These are phyloP conservation scores for Trimorus sp. DNA, from an alignment of 2,888 invertebrate genomes.

Conservation along the genomic window DNA sequence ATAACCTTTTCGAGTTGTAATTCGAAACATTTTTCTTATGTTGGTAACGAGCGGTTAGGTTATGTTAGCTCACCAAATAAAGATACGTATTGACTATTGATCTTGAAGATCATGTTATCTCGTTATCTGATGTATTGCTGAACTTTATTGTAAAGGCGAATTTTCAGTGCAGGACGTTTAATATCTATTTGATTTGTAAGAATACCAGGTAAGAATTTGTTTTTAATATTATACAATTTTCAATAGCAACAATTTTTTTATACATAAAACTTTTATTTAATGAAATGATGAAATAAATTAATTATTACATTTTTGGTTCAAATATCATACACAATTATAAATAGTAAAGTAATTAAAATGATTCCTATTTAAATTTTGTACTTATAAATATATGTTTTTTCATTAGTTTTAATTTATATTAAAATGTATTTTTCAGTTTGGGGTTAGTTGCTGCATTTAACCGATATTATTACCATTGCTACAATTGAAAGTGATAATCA, in stretches of 20 bases:
- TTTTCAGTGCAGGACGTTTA: no score
- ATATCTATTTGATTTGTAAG: no score
- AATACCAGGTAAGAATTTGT: no score
- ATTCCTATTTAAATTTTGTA: background rate
- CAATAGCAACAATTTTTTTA: background rate
- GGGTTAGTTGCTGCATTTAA: no score
- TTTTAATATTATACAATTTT: background rate
- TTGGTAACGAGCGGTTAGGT: no score
- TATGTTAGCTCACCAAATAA: no score
- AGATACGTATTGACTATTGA: no score
- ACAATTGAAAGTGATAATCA: background rate
- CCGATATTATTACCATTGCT: background rate
- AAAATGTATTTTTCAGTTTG: background rate
- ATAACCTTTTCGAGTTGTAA: constrained; percentile 1
- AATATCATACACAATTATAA: background rate
- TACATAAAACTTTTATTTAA: background rate
- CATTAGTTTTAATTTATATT: background rate
- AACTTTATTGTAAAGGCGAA: no score
- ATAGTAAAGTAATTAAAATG: background rate
- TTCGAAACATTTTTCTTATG: no score
- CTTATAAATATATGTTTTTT: background rate
- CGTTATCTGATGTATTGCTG: background rate
- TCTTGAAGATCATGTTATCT: background rate
- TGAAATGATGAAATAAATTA: background rate
- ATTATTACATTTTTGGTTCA: background rate